These are phyloP conservation scores for Drosophila basisetae DNA, from an alignment of 2,888 invertebrate species.

Conservation along the genomic window DNA sequence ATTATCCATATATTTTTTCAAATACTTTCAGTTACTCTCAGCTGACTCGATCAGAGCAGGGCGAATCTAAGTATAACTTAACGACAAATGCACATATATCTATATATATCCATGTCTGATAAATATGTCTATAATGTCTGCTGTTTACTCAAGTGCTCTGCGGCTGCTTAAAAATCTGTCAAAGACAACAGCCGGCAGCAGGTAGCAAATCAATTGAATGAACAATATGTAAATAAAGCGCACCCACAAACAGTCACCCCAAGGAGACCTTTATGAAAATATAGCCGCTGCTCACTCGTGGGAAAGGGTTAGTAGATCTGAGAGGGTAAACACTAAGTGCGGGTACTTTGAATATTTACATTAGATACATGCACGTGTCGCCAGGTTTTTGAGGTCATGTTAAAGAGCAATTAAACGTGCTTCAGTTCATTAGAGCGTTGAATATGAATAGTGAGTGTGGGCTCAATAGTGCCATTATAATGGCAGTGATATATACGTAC, in stretches of 20 bases:
- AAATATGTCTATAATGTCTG: conserved; percentile 17
- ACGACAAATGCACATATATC: not conserved
- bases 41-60: not conserved
- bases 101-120: not conserved
- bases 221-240: conserved; percentile 77
- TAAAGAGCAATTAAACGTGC: conserved; percentile 74
- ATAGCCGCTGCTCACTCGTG: conserved; percentile 46
- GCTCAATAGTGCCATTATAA: conserved; percentile 3
- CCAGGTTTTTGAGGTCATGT: conserved; percentile 59
- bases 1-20: not conserved
- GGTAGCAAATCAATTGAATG: conserved; percentile 81
- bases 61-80: not conserved
- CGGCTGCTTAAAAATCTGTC: conserved; percentile 72
- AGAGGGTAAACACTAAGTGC: not conserved
- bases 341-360: conserved; percentile 44
- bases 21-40: not conserved
- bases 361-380: conserved; percentile 64
- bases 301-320: conserved; percentile 44
- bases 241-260: conserved; percentile 32
- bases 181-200: conserved; percentile 70
- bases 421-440: conserved; percentile 77
- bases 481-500: conserved; percentile 87
- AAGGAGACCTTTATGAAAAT: conserved; percentile 25
- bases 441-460: conserved; percentile 44
- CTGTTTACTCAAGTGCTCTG: conserved; percentile 57